A percentile compares a stretch with the other conserved stretches of the same genome.
Conservation (phyloP, 2,888 invertebrate species). For the Aromia moschata region DNA sequence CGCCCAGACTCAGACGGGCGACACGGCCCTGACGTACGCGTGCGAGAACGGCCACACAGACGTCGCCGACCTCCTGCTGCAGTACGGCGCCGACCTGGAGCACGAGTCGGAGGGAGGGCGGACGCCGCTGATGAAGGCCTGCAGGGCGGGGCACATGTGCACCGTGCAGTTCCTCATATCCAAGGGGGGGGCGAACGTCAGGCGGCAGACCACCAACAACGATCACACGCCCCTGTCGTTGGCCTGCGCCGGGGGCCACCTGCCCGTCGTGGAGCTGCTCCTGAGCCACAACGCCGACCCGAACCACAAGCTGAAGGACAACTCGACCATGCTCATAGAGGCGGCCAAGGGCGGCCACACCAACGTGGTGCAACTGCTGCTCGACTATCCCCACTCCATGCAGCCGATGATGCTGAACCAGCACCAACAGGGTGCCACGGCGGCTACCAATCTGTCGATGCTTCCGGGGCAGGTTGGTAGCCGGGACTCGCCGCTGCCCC, state of each 20-base stretch:
- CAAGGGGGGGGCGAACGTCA: slow-evolving; percentile 68
- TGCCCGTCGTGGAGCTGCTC: slow-evolving; percentile 90
- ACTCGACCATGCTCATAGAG: slow-evolving; percentile 98
- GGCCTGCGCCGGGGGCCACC: slow-evolving; percentile 96
- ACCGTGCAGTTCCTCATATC: slow-evolving; percentile 95
- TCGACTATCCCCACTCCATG: slow-evolving; percentile 92
- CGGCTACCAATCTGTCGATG: slow-evolving; percentile 58
- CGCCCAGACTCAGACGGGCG: slow-evolving; percentile 86
- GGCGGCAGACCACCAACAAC: slow-evolving; percentile 87
- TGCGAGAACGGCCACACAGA: slow-evolving; percentile 99
- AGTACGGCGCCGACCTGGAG: slow-evolving; percentile 91
- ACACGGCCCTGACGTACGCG: slow-evolving; percentile 85
- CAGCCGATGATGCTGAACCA: slow-evolving; percentile 76
- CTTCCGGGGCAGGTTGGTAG: slow-evolving; percentile 58
- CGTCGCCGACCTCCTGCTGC: slow-evolving; percentile 91
- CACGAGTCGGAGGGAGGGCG: slow-evolving; percentile 95
- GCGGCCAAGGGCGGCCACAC: slow-evolving; percentile 98
- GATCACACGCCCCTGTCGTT: slow-evolving; percentile 97
- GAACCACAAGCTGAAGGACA: slow-evolving; percentile 96
- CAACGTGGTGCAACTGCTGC: slow-evolving; percentile 90
- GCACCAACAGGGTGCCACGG: slow-evolving; percentile 51
- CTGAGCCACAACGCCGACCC: slow-evolving; percentile 94
- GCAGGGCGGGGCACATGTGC: slow-evolving; percentile 94
- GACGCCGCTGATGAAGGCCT: slow-evolving; percentile 98
- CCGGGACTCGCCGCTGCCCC: slow-evolving; percentile 57